Evolutionary conservation across 2,113 vertebrate species (phyloP).

Genomic region (Theropithecus gelada): DNA sequence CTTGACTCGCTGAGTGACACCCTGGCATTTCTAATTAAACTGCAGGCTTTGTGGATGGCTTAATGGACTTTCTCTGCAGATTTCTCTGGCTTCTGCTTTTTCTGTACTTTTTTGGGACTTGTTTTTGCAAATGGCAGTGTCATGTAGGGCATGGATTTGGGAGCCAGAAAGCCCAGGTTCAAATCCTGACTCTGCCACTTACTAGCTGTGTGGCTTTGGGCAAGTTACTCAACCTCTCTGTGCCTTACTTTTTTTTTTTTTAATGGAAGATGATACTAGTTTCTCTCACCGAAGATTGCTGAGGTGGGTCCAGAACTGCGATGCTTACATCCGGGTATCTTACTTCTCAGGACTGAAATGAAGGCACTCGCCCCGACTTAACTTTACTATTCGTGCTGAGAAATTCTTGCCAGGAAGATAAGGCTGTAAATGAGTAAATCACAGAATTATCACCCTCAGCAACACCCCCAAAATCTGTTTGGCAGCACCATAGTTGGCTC

Average conservation of each 20-base stretch:
- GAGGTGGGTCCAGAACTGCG: fast-evolving
- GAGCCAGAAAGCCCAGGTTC: not conserved
- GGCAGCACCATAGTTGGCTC: no score
- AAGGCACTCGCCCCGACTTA: fast-evolving
- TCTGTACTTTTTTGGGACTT: not conserved
- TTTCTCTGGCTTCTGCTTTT: not conserved
- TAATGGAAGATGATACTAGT: fast-evolving
- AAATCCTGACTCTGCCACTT: not conserved
- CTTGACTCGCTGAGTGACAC: not conserved
- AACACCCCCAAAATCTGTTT: no score
- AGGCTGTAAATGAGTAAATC: fast-evolving
- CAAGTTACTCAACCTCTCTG: not conserved
- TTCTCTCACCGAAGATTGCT: fast-evolving
- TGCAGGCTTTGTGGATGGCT: not conserved
- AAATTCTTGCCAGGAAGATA: not conserved
- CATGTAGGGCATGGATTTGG: fast-evolving
- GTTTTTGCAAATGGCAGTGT: not conserved
- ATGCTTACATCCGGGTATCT: fast-evolving
- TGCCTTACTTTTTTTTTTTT: not conserved
- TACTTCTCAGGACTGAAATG: fast-evolving
- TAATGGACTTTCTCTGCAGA: not conserved
- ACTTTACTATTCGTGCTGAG: not conserved
- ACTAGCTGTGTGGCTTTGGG: not conserved
- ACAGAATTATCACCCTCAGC: fast-evolving
- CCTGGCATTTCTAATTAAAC: not conserved